phyloP scores from a whole-genome alignment of 2,113 vertebrate genomes.

The Myotis brandtii region DNA sequence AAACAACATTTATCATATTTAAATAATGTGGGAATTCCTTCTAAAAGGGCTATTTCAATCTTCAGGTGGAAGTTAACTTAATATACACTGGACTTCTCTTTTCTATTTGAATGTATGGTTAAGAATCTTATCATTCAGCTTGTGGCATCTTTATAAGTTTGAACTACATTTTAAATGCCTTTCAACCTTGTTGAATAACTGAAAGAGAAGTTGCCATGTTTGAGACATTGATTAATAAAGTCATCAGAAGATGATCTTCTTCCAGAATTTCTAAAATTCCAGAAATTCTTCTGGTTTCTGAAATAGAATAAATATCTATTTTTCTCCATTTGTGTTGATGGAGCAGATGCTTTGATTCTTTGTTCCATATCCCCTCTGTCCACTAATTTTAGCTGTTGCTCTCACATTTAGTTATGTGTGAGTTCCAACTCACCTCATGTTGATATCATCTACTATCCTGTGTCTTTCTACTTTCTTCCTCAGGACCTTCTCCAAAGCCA shows the following conservation, averaged over 20 bases:
- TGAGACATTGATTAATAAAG: not conserved
- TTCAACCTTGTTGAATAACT: not conserved
- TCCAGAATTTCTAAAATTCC: not conserved
- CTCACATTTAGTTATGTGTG: not conserved
- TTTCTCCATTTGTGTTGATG: not conserved
- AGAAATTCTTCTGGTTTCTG: not conserved
- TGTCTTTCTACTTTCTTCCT: not conserved
- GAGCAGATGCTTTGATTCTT: not conserved
- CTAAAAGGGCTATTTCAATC: not conserved
- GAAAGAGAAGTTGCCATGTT: not conserved
- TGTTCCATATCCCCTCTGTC: not conserved
- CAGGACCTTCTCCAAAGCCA: not conserved
- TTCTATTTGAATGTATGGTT: not conserved
- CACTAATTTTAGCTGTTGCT: not conserved
- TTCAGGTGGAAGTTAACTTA: not conserved
- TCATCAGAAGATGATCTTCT: not conserved
- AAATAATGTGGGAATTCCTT: not conserved
- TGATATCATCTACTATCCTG: not conserved
- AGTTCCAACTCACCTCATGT: not conserved
- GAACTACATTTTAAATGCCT: not conserved
- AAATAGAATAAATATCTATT: not conserved
- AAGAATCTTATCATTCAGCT: not conserved
- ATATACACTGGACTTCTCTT: not conserved
- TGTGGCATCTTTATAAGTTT: not conserved
- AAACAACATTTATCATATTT: not conserved